Base-by-base conservation (phyloP, 2,888 invertebrate species). In the Agonum fuliginosum region DNA sequence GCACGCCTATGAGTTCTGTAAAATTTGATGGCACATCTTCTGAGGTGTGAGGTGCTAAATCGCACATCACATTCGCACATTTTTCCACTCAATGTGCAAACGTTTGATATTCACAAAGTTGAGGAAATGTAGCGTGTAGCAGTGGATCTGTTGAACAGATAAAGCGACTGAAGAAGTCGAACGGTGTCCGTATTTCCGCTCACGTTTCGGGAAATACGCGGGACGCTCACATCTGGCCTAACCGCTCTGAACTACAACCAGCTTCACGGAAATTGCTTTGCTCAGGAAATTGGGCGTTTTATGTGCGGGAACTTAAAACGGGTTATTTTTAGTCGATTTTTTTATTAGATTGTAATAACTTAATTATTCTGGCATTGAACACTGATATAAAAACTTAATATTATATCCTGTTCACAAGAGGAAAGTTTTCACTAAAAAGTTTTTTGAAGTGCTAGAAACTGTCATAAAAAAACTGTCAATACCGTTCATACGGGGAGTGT, bases 231-330 rank as follows among this genome's bases (percentile, higher is more conserved):
- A 54, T 54, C 54, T 54, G 54, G 54, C 8, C 54, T n/a, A 24
- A 24, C n/a, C 2, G 22, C 54, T n/a, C n/a, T n/a, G n/a, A 22
- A 24, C 22, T 48, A 48, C 51, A n/a, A 12, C 43, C 43, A 14
- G 54, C n/a, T 54, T 22, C 54, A 54, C 54, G 54, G 54, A 54
- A 54, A 54, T 54, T 54, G 24, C 54, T 54, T 24, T 24, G 4
- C 20, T 54, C 54, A 54, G 54, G 54, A 54, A 54, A 54, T 54
- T 54, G 54, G n/a, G 22, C 54, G 54, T 54, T 54, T 48, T 54
- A 54, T 54, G 54, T 54, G 20, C 5, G 8, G 4, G 22, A n/a
- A n/a, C 22, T 54, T 24, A 24, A 8, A 54, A 54, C 54, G 54
- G 54, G 54, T 54, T 54, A 54, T 54, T 54, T 54, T 24, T 54